Evolutionary conservation across 2,797 vertebrate species (phyloP).

Genomic region (Zalophus californianus): DNA sequence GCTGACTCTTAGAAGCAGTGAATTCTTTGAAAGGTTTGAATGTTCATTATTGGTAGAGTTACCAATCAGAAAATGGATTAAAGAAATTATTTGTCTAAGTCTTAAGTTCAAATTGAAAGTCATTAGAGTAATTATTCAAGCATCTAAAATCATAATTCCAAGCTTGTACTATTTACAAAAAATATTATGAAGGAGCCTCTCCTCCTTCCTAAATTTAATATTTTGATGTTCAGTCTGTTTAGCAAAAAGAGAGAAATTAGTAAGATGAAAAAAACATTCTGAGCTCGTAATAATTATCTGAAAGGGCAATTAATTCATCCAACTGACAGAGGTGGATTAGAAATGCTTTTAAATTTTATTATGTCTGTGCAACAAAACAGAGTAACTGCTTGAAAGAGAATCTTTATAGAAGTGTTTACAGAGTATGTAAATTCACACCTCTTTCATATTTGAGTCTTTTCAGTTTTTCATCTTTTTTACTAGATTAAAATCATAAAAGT

Average conservation of each 20-base stretch:
- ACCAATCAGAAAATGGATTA: neutral
- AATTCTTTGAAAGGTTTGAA: slow-evolving; percentile 13
- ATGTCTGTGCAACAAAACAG: neutral
- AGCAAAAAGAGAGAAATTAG: neutral
- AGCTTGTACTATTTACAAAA: neutral
- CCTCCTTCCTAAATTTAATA: neutral
- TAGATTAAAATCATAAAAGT: neutral
- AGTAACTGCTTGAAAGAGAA: neutral
- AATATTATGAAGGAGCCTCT: neutral
- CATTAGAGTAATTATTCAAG: neutral
- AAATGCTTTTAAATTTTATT: neutral
- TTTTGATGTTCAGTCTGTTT: neutral
- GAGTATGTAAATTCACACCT: neutral
- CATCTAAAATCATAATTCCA: neutral
- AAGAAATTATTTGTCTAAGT: slow-evolving; percentile 46
- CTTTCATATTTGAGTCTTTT: slow-evolving; percentile 26
- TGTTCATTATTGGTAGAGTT: neutral
- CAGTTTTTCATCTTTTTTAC: neutral
- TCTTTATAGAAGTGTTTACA: neutral
- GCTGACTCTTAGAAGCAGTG: neutral
- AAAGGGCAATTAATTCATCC: slow-evolving; percentile 3
- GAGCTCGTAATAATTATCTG: neutral
- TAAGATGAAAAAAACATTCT: neutral
- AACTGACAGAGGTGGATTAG: neutral
- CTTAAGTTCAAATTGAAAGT: slow-evolving; percentile 7